These are phyloP conservation scores for Tyrophagus putrescentiae DNA, from an alignment of 1,140 invertebrate species.

Conservation along the genomic window DNA sequence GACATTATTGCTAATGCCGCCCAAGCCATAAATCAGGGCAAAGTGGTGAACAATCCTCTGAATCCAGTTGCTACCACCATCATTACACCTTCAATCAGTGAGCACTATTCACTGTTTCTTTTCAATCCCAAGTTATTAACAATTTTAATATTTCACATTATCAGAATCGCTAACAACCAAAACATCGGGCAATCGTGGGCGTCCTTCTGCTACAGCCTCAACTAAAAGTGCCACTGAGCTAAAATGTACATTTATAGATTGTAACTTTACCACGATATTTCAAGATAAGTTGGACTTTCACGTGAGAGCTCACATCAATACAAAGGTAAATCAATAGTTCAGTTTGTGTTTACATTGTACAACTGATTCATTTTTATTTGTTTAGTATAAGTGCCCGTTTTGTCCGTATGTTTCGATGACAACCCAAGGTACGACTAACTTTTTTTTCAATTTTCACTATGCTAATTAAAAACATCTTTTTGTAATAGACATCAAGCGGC, in stretches of 20 bases:
- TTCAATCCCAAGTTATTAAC: too few relatives aligned
- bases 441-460: too few relatives aligned
- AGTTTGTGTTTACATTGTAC: not conserved
- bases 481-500: constrained; percentile 18
- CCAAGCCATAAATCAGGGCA: too few relatives aligned
- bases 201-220: not conserved
- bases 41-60: too few relatives aligned
- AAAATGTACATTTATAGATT: constrained; percentile 18
- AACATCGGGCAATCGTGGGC: not conserved
- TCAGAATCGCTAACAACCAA: not conserved
- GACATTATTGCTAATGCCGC: too few relatives aligned
- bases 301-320: constrained; percentile 10
- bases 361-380: constrained; percentile 35
- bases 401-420: constrained; percentile 61
- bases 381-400: constrained; percentile 46
- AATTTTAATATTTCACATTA: too few relatives aligned
- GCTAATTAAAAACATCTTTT: too few relatives aligned
- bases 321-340: constrained; percentile 4
- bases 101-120: too few relatives aligned
- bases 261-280: constrained; percentile 8
- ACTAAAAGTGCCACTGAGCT: not conserved
- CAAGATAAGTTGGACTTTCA: constrained; percentile 18
- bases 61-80: too few relatives aligned
- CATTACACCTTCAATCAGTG: too few relatives aligned
- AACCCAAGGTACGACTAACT: too few relatives aligned